These are phyloP conservation scores for Yponomeuta malinellus DNA, from an alignment of 2,888 invertebrate genomes.

Conservation along the genomic window DNA sequence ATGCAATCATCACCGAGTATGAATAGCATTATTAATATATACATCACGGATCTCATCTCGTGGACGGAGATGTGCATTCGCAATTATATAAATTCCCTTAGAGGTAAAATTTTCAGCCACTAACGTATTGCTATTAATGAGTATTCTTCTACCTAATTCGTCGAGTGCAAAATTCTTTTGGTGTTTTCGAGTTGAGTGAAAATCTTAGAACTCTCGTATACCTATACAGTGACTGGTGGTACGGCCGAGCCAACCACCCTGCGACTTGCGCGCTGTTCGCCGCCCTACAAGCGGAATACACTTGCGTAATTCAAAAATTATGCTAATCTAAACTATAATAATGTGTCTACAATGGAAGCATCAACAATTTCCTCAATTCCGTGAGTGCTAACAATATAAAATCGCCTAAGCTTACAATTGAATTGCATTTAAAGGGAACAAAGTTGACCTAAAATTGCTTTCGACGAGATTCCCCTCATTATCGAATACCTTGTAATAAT, in stretches of 20 bases:
- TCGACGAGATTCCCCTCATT: constrained; percentile 22
- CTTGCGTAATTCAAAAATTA: neutral
- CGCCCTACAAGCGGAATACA: constrained; percentile 1
- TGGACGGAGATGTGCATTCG: constrained; percentile 53
- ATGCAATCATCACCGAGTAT: neutral
- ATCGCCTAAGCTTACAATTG: constrained; percentile 56
- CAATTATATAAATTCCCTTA: constrained; percentile 1
- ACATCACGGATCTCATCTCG: constrained; percentile 33
- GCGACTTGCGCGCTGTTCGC: neutral
- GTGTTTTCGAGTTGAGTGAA: neutral
- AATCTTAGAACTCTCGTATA: constrained; percentile 8
- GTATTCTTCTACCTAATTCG: constrained; percentile 10
- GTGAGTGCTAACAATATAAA: constrained; percentile 59
- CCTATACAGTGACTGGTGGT: neutral
- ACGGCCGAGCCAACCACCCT: neutral
- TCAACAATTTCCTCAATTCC: constrained; percentile 68
- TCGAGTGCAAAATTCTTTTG: constrained; percentile 10
- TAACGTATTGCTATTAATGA: neutral
- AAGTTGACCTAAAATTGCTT: constrained; percentile 38
- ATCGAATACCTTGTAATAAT: neutral
- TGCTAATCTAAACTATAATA: constrained; percentile 15
- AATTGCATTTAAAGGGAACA: constrained; percentile 38
- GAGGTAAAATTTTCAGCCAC: neutral
- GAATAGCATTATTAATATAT: neutral
- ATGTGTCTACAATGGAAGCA: constrained; percentile 56